Evolutionary conservation across 1,140 invertebrate genomes (phyloP).

Genomic region (Euura saliciscinereae): DNA sequence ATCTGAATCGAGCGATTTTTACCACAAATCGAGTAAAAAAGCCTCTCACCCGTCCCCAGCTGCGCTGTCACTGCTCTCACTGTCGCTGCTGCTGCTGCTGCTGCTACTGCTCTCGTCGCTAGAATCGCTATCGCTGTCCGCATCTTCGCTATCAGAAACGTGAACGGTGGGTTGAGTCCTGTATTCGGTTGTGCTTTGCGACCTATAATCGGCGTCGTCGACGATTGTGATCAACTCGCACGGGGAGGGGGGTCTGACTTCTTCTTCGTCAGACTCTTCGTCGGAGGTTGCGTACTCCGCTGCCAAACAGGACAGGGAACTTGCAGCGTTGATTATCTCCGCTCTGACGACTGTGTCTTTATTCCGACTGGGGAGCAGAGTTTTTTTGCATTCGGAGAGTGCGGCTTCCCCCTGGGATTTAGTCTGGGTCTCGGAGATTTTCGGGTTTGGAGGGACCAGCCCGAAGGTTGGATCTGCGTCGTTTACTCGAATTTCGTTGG

Average conservation of each 20-base stretch:
- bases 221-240: constrained; percentile 14
- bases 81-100: constrained; percentile 18
- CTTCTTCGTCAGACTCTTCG: constrained; percentile 26
- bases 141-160: constrained; percentile 10
- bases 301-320: constrained; percentile 16
- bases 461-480: background rate
- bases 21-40: constrained; percentile 11
- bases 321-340: background rate
- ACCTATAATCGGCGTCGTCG: background rate
- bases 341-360: background rate
- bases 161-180: constrained; percentile 18
- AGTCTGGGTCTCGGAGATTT: no score
- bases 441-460: background rate
- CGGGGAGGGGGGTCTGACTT: constrained; percentile 3
- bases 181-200: constrained; percentile 10
- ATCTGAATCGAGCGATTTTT: constrained; percentile 16
- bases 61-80: constrained; percentile 23
- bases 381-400: no score
- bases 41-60: constrained; percentile 21
- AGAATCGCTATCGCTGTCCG: constrained; percentile 22
- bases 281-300: constrained; percentile 29
- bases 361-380: no score
- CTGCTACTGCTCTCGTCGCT: constrained; percentile 22
- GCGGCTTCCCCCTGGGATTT: no score
- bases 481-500: no score